Conservation (phyloP, 2,797 vertebrate genomes). For the Tamandua tetradactyla region DNA sequence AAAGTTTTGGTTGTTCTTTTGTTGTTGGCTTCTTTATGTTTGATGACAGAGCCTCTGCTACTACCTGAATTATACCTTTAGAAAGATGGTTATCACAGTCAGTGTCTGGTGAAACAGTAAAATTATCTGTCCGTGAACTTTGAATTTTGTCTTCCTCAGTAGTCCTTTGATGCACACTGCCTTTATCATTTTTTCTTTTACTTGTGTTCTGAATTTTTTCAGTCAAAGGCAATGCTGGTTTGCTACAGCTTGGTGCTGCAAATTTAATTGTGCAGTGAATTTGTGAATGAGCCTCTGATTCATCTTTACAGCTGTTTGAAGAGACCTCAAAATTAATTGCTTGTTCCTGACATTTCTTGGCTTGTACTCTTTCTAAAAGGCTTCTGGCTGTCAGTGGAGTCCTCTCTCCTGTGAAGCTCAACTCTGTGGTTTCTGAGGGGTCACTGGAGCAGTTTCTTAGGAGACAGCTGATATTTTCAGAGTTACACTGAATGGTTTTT, state of each 20-base stretch:
- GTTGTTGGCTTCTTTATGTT: slow-evolving; percentile 80
- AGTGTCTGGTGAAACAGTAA: slow-evolving; percentile 67
- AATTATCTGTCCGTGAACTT: slow-evolving; percentile 66
- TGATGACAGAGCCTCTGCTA: slow-evolving; percentile 73
- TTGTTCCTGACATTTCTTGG: slow-evolving; percentile 80
- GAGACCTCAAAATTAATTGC: slow-evolving; percentile 53
- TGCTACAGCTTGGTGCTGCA: slow-evolving; percentile 69
- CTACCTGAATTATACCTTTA: slow-evolving; percentile 80
- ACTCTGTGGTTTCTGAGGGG: slow-evolving; percentile 72
- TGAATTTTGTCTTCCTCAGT: slow-evolving; percentile 71
- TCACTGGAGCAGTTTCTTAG: slow-evolving; percentile 55
- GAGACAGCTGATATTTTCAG: slow-evolving; percentile 55
- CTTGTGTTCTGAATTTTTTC: slow-evolving; percentile 86
- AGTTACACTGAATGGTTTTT: slow-evolving; percentile 47
- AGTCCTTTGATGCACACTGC: slow-evolving; percentile 74
- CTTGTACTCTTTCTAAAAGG: slow-evolving; percentile 84
- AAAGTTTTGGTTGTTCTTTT: slow-evolving; percentile 81
- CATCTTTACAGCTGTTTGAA: slow-evolving; percentile 62
- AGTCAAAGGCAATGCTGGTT: slow-evolving; percentile 85
- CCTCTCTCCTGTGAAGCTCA: slow-evolving; percentile 67
- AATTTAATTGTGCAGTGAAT: slow-evolving; percentile 75
- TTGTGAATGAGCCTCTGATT: slow-evolving; percentile 71
- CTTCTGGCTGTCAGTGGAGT: slow-evolving; percentile 83
- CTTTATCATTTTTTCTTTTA: slow-evolving; percentile 84
- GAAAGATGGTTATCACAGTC: slow-evolving; percentile 80